A percentile compares a stretch with the other conserved stretches of the same genome.
These are phyloP conservation scores for Scaptomyza flava DNA, from an alignment of 2,888 invertebrate genomes.

Conservation along the genomic window DNA sequence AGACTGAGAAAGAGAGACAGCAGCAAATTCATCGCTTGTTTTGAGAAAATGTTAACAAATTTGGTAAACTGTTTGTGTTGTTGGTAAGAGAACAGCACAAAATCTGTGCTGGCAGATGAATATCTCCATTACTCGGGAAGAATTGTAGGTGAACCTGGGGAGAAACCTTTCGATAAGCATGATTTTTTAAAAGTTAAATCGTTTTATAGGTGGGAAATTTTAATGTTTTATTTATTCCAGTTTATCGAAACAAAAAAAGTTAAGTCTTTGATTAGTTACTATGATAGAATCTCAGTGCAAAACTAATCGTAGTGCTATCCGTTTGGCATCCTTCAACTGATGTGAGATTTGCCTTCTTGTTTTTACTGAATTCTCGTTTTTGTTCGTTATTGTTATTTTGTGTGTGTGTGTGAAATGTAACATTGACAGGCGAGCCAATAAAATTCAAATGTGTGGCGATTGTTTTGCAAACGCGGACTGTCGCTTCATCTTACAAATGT, in stretches of 20 bases:
- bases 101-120: conserved; percentile 13
- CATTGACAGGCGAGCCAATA: conserved; percentile 82
- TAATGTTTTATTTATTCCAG: no score
- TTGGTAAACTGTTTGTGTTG: conserved; percentile 22
- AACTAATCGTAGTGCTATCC: conserved; percentile 10
- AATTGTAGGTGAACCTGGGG: background rate
- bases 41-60: conserved; percentile 45
- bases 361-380: conserved; percentile 7
- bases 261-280: background rate
- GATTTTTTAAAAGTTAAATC: no score
- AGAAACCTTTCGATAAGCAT: background rate
- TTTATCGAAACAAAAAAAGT: background rate
- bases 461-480: conserved; percentile 71
- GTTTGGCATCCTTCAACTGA: conserved; percentile 14
- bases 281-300: conserved; percentile 8
- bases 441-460: conserved; percentile 83
- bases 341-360: conserved; percentile 24
- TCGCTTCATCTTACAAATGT: conserved; percentile 69
- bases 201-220: no score
- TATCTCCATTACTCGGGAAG: conserved; percentile 26
- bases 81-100: conserved; percentile 20
- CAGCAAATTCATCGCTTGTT: conserved; percentile 37
- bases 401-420: conserved; percentile 49
- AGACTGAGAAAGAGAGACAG: conserved; percentile 10
- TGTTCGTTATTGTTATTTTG: conserved; percentile 5